Base-by-base conservation (phyloP, 1,140 invertebrate species). In the Propsilocerus akamusi region DNA sequence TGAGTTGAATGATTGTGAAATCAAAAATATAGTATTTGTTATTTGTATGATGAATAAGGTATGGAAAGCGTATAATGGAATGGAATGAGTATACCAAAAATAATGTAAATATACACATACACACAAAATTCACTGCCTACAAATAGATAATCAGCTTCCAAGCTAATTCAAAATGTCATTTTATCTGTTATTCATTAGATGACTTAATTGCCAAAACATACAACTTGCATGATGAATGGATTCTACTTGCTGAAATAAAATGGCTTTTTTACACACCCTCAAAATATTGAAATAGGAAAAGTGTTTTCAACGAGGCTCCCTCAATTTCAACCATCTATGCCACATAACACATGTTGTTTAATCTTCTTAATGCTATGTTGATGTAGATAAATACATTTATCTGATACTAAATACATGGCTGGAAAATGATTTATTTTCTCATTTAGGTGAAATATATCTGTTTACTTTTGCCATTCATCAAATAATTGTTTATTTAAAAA, bases 341-440 rank as follows among this genome's bases (percentile, higher is more conserved):
- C 10, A 30, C 10, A 37, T 17, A 41, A 41, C 34, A 41, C 22
- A 41, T 41, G 34, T 41, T 41, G 14, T 41, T 41, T 41, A 41
- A 41, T 41, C 34, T 41, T 8, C 8, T 20, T 41, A 41, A 41
- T 41, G 34, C 34, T 20, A 41, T 41, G 34, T 8, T 41, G 12
- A 41, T 41, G 34, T 41, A 20, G 34, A 41, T 41, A 41, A 41
- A 41, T 41, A 41, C 14, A 41, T 41, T 41, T 41, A 17, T 41
- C 14, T 41, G 34, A 41, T 20, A 17, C n/a, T 17, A 41, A 41
- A 30, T 30, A 30, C 28, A 41, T n/a, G 22, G 34, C 12, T 41
- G 17, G 34, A 41, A 41, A 41, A 41, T 41, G 34, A 41, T 41
- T 41, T 41, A 41, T 41, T 41, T 20, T 41, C 34, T 41, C 34